Evolutionary conservation across 2,797 vertebrate species (phyloP), one percentile per base, ranked within the genome.

Genomic region (Acomys russatus): DNA sequence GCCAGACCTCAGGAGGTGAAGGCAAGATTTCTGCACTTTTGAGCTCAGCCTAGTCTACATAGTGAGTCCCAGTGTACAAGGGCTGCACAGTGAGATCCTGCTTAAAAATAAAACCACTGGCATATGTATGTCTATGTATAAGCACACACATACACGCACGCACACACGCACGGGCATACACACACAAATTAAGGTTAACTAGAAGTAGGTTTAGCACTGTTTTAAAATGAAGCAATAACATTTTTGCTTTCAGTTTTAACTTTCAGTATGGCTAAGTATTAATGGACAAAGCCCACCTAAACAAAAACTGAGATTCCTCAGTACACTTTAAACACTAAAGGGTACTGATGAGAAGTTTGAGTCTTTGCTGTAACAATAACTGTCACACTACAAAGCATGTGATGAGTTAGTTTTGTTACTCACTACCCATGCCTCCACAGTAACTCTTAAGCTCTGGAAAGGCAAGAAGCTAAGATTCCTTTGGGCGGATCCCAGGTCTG

Each of bases 371-470:
- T 71, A 94, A 85, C 6, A 6, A 82, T 44, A 56, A 84, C 38
- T 92, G 23, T 86, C 1, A 15, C 68, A 74, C 1, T 70, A 68
- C 7, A 66, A 44, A 85, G 12, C 44, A 63, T 83, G 56, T 59
- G 78, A n/a, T 78, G 25, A 88, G 25, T 85, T 77, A 85, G 70
- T 94, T 95, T 90, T 83, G 61, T 64, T 92, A 84, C 83, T 89
- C 91, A 83, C 15, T 64, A 22, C 54, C 20, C 33, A 8, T 71
- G 11, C 70, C 84, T 68, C 33, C 17, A 22, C 17, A n/a, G n/a
- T 79, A 84, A 76, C 70, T 20, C 63, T 3, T 87, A 91, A 88
- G 30, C 14, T 59, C 77, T 86, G 9, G 68, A 33, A 85, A 92
- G 44, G 14, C 22, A 86, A 93, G 28, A 97, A 85, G 14, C 25